A percentile compares a stretch with the other conserved stretches of the same genome.
These are phyloP conservation scores for Amphiura filiformis DNA, from an alignment of 35 echinoderm and acorn worm genomes.

Conservation along the genomic window DNA sequence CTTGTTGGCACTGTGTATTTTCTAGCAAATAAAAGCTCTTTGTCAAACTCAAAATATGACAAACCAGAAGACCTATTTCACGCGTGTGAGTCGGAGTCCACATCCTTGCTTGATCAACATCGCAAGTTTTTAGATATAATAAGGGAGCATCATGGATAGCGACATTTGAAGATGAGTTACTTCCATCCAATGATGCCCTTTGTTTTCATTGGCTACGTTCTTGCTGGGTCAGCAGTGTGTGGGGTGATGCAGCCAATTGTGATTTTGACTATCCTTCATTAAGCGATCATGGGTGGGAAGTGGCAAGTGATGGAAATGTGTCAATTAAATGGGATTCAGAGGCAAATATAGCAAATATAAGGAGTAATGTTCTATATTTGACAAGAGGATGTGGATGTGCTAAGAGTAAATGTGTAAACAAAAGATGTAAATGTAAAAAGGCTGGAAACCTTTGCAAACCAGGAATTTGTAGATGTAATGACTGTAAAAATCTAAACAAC, in stretches of 20 bases:
- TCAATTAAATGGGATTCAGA: constrained; percentile 31
- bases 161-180: constrained; percentile 46
- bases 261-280: constrained; percentile 33
- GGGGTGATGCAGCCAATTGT: constrained; percentile 4
- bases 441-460: neutral
- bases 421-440: constrained; percentile 23
- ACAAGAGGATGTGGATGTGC: constrained; percentile 41
- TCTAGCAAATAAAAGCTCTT: constrained; percentile 26
- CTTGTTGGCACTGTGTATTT: constrained; percentile 54
- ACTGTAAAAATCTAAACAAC: neutral
- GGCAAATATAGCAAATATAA: constrained; percentile 29
- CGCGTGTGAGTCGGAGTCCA: neutral
- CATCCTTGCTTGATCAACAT: neutral
- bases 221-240: constrained; percentile 41
- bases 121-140: constrained; percentile 26
- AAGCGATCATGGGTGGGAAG: constrained; percentile 20
- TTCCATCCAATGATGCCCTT: constrained; percentile 41
- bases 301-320: neutral
- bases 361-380: constrained; percentile 36
- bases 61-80: constrained; percentile 54
- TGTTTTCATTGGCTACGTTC: constrained; percentile 32
- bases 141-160: constrained; percentile 43
- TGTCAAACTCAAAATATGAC: constrained; percentile 15
- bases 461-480: neutral
- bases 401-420: constrained; percentile 25